These are phyloP conservation scores for Micrasema longulum DNA, from an alignment of 1,140 invertebrate genomes.

Conservation along the genomic window DNA sequence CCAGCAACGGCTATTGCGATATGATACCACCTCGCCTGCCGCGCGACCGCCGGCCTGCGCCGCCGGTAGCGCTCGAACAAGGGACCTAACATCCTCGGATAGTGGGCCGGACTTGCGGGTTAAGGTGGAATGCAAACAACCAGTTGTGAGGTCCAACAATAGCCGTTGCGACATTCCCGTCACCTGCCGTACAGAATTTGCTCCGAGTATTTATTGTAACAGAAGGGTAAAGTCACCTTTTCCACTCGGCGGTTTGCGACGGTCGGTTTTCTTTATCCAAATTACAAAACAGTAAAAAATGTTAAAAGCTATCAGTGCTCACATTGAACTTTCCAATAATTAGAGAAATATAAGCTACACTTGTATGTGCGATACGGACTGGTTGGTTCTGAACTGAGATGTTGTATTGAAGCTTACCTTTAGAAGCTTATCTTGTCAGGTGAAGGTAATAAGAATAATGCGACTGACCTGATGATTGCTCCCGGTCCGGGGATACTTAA, in stretches of 20 bases:
- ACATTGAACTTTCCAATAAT: constrained; percentile 44
- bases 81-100: constrained; percentile 43
- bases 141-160: constrained; percentile 50
- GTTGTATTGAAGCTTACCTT: constrained; percentile 51
- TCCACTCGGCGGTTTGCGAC: constrained; percentile 43
- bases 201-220: constrained; percentile 32
- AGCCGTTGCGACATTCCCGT: constrained; percentile 53
- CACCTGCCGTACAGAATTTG: constrained; percentile 47
- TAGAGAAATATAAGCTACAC: constrained; percentile 22
- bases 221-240: constrained; percentile 49
- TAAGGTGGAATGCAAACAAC: constrained; percentile 32
- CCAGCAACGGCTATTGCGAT: constrained; percentile 55
- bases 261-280: constrained; percentile 44
- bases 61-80: constrained; percentile 50
- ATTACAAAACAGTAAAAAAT: constrained; percentile 48
- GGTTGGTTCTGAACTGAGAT: constrained; percentile 11
- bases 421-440: constrained; percentile 45
- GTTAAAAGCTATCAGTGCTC: constrained; percentile 48
- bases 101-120: constrained; percentile 35
- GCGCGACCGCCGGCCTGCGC: constrained; percentile 44
- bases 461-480: constrained; percentile 53
- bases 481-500: constrained; percentile 51
- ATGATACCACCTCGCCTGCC: constrained; percentile 50
- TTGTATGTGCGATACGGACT: constrained; percentile 30
- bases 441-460: constrained; percentile 45